These are phyloP conservation scores for Dunckerocampus dactyliophorus DNA, from an alignment of 2,113 vertebrate species.

Conservation along the genomic window DNA sequence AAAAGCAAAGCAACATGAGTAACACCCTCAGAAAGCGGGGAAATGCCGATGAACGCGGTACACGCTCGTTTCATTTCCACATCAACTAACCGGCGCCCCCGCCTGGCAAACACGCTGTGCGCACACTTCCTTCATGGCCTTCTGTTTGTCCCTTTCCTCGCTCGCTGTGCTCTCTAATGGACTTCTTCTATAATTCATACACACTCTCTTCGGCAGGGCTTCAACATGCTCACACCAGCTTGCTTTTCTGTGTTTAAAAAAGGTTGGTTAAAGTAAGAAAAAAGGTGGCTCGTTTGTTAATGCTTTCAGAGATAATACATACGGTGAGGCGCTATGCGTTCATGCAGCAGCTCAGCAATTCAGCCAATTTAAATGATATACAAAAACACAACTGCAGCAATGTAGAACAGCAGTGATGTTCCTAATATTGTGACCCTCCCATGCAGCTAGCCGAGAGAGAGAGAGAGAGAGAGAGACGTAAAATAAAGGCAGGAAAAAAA, in stretches of 20 bases:
- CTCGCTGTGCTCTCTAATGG: constrained; percentile 27
- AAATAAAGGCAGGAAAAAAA: constrained; percentile 6
- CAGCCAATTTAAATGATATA: no score
- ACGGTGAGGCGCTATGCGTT: no score
- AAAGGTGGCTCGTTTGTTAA: no score
- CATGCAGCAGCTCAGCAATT: no score
- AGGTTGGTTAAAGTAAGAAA: no score
- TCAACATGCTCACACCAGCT: neutral
- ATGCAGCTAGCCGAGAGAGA: neutral
- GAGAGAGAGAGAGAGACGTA: neutral
- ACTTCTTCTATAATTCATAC: constrained; percentile 59
- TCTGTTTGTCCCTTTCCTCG: neutral
- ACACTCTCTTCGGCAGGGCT: constrained; percentile 5
- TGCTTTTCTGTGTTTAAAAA: neutral
- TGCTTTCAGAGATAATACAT: neutral
- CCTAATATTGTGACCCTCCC: neutral
- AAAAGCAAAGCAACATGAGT: no score
- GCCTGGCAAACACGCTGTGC: no score
- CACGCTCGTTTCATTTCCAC: constrained; percentile 5
- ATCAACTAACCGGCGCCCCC: neutral
- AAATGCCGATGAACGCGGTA: no score
- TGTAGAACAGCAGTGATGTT: neutral
- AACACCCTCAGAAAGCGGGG: no score
- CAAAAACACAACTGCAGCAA: no score
- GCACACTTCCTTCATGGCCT: neutral